A percentile compares a stretch with the other conserved stretches of the same genome.
phyloP scores from a whole-genome alignment of 2,888 invertebrate species.

The Aleiodes leptofemur region DNA sequence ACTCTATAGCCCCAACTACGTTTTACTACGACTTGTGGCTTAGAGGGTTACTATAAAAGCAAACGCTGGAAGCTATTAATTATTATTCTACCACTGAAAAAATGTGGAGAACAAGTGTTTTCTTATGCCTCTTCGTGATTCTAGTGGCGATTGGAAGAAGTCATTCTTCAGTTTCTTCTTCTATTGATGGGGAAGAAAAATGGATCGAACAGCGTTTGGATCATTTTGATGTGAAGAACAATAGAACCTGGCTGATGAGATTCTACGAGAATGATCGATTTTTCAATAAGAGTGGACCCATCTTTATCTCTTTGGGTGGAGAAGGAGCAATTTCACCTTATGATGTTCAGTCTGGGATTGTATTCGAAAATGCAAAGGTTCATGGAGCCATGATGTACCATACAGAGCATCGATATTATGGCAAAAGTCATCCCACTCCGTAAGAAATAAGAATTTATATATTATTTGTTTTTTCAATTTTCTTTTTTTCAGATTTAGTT shows the following conservation, averaged over 20 bases:
- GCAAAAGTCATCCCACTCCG: constrained; percentile 83
- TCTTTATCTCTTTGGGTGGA: constrained; percentile 84
- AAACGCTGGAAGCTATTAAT: neutral
- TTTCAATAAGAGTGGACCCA: constrained; percentile 74
- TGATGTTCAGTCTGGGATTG: constrained; percentile 79
- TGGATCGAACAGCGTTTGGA: constrained; percentile 79
- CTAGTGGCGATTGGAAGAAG: constrained; percentile 50
- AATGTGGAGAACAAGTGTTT: constrained; percentile 14
- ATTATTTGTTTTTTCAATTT: constrained; percentile 10
- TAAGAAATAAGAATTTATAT: constrained; percentile 71
- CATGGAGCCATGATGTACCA: constrained; percentile 82
- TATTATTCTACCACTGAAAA: neutral
- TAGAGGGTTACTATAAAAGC: too few relatives aligned
- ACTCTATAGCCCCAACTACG: too few relatives aligned
- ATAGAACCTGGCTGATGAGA: constrained; percentile 78
- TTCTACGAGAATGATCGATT: constrained; percentile 64
- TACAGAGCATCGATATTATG: constrained; percentile 90
- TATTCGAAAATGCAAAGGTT: constrained; percentile 79
- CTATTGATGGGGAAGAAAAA: constrained; percentile 55
- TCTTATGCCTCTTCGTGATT: constrained; percentile 37
- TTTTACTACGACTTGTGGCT: too few relatives aligned
- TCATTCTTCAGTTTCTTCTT: constrained; percentile 61
- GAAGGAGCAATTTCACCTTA: constrained; percentile 82
- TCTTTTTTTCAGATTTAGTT: neutral
- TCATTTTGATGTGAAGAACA: constrained; percentile 78